These are phyloP conservation scores for Xyrauchen texanus DNA, from an alignment of 2,113 vertebrate species.

Conservation along the genomic window DNA sequence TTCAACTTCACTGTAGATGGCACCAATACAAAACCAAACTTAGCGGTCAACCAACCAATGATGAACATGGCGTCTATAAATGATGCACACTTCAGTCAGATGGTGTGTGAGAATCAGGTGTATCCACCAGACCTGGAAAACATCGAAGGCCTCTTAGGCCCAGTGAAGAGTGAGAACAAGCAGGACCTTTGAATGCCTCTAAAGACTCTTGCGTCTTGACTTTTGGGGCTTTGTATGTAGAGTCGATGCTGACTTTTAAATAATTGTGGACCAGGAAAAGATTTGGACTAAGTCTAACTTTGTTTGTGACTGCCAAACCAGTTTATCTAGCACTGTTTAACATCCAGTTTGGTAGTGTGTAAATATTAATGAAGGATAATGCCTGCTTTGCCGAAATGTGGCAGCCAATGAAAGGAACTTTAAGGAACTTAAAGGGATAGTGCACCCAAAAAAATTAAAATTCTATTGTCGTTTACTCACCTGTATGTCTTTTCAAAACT, in stretches of 20 bases:
- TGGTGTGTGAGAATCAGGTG: constrained; percentile 61
- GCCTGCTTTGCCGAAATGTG: no score
- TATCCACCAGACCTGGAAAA: constrained; percentile 41
- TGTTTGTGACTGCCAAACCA: no score
- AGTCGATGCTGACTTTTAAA: neutral
- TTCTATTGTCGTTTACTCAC: no score
- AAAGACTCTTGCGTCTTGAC: neutral
- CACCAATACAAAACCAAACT: constrained; percentile 33
- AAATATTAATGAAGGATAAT: no score
- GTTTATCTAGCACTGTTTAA: neutral
- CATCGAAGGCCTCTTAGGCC: constrained; percentile 29
- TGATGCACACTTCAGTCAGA: constrained; percentile 70
- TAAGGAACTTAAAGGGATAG: no score
- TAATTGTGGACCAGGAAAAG: neutral
- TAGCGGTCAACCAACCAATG: constrained; percentile 22
- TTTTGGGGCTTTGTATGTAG: neutral
- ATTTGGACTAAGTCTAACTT: no score
- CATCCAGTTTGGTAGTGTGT: neutral
- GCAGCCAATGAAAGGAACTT: no score
- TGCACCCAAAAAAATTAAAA: no score
- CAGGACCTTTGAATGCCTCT: constrained; percentile 61
- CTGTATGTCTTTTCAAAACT: no score
- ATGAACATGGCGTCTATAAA: constrained; percentile 64
- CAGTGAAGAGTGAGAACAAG: constrained; percentile 70
- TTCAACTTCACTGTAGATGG: neutral